Conservation (phyloP, 35 echinoderm and acorn worm genomes). For the Amphiura filiformis region DNA sequence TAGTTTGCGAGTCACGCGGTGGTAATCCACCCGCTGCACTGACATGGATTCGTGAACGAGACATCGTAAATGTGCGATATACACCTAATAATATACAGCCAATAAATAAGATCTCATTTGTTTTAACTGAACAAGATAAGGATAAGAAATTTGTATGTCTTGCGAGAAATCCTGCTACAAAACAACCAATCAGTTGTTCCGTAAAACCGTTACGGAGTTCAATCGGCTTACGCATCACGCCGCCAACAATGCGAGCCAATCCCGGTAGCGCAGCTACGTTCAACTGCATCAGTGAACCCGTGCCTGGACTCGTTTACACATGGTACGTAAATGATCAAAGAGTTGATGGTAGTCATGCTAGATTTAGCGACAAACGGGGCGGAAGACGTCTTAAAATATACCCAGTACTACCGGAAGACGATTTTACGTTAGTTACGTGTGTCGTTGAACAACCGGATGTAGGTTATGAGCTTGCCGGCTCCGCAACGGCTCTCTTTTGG, state of each 20-base stretch:
- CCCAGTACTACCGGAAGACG: not conserved
- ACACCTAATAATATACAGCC: not conserved
- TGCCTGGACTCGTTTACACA: constrained; percentile 43
- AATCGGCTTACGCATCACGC: constrained; percentile 45
- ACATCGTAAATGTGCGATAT: constrained; percentile 12
- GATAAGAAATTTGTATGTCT: constrained; percentile 66
- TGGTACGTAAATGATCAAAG: constrained; percentile 61
- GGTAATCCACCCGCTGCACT: constrained; percentile 67
- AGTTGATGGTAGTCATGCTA: constrained; percentile 22
- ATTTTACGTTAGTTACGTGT: not conserved
- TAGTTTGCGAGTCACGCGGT: constrained; percentile 64
- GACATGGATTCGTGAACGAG: constrained; percentile 51
- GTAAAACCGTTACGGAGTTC: constrained; percentile 60
- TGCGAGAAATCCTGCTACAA: constrained; percentile 43
- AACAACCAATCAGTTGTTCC: constrained; percentile 58
- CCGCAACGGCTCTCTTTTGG: not conserved
- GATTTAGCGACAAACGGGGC: not conserved
- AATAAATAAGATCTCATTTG: constrained; percentile 11
- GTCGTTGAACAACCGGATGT: not conserved
- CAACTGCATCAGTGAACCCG: constrained; percentile 43
- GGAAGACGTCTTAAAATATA: not conserved
- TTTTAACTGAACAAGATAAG: constrained; percentile 44
- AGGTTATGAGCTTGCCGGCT: not conserved
- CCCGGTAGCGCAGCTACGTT: constrained; percentile 33
- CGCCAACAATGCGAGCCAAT: constrained; percentile 35